Base-by-base conservation (phyloP, 2,888 invertebrate species). In the Hedychridium roseum region DNA sequence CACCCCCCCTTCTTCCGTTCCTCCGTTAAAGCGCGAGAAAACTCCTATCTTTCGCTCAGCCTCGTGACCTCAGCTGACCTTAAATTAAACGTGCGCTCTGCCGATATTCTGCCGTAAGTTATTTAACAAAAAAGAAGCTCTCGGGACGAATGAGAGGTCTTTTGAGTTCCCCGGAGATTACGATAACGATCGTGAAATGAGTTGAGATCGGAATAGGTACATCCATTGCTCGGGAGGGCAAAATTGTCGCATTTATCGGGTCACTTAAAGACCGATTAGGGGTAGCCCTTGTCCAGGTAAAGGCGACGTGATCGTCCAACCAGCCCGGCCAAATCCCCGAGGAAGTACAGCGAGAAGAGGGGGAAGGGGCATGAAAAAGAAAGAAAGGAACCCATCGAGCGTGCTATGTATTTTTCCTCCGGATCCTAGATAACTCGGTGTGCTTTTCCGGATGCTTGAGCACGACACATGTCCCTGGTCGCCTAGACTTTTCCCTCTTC, bases 381-480 rank as follows among this genome's bases (percentile, higher is more conserved):
- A 20, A 38, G n/a, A 16, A 27, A 31, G 16, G 28, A 52, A 6
- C 9, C 51, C 48, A 48, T 49, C 41, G 46, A 36, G 42, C 50
- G 53, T 28, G 49, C 39, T 46, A 50, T 54, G 66, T 64, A 57
- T 64, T 66, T 64, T n/a, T 59, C 50, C 52, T 66, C 56, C 60
- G 64, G 56, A 63, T 58, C 58, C 59, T 59, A 64, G 64, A 64
- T 61, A 64, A 54, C 61, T 43, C 58, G 48, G 68, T 71, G 70
- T 71, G 68, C 68, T 75, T 75, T 75, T 75, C 73, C 75, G 73
- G 73, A 66, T 72, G 73, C 75, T 75, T 75, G 71, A 68, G 60
- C 73, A 71, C 70, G 70, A 75, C 75, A 74, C 74, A 75, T 71
- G 73, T 74, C 73, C 50, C 57, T 43, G 44, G 48, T 54, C 40